These are phyloP conservation scores for Rhinoraja longicauda DNA, from an alignment of 2,797 vertebrate genomes.

Conservation along the genomic window DNA sequence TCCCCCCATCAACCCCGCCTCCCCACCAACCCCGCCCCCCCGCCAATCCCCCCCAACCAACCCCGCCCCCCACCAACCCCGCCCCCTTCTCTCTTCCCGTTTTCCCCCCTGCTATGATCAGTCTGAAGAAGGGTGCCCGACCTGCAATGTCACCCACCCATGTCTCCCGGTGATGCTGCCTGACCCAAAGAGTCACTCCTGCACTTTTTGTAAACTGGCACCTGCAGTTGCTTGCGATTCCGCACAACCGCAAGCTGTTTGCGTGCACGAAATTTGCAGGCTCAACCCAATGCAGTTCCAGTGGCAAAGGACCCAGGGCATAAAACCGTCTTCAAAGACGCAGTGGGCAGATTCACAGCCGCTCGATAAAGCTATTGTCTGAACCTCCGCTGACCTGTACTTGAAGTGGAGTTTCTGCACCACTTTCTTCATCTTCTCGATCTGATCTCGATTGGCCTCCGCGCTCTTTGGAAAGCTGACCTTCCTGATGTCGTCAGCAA, in stretches of 20 bases:
- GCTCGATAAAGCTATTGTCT: no score
- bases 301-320: not conserved
- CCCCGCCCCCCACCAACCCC: no score
- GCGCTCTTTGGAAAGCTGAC: slow-evolving; percentile 65
- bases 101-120: no score
- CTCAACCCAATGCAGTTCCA: not conserved
- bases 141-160: no score
- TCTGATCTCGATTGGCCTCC: slow-evolving; percentile 68
- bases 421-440: slow-evolving; percentile 89
- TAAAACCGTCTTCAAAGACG: not conserved
- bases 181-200: no score
- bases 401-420: slow-evolving; percentile 82
- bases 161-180: no score
- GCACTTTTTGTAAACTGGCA: no score
- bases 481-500: slow-evolving; percentile 77
- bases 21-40: no score
- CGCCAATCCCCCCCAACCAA: no score
- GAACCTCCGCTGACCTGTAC: slow-evolving; percentile 66
- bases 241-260: not conserved
- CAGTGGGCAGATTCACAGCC: not conserved
- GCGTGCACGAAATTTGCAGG: not conserved
- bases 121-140: no score
- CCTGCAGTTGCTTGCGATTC: not conserved
- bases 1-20: no score
- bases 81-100: no score